Conservation (phyloP, 2,113 vertebrate species). For the Lanius ludovicianus region DNA sequence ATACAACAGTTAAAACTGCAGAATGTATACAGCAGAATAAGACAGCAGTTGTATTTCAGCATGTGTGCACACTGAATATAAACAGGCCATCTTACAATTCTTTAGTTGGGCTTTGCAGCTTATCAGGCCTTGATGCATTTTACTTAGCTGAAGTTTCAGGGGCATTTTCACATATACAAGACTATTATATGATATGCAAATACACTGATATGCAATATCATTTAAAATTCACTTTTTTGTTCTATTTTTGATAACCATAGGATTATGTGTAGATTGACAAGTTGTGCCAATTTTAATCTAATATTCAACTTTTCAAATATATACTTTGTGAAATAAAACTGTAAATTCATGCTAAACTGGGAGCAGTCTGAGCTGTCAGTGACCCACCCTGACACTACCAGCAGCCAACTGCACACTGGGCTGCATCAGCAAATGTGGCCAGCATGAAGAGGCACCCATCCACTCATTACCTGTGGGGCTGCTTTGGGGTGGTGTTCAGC, state of each 20-base stretch:
- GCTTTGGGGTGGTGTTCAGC: neutral
- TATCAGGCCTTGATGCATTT: neutral
- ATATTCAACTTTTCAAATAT: neutral
- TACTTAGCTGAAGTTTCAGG: neutral
- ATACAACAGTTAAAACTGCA: neutral
- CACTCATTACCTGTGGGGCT: accelerated
- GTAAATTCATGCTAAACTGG: neutral
- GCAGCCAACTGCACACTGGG: neutral
- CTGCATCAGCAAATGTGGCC: neutral
- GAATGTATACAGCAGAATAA: neutral
- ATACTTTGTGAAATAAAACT: neutral
- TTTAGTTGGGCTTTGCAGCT: neutral
- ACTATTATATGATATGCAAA: neutral
- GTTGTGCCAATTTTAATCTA: neutral
- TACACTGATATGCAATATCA: neutral
- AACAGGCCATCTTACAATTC: neutral
- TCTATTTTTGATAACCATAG: neutral
- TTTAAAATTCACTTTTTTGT: neutral
- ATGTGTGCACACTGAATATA: neutral
- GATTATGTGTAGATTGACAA: neutral
- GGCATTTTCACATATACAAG: neutral
- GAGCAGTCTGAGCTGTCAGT: neutral
- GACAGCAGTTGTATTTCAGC: neutral
- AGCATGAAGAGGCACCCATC: neutral
- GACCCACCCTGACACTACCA: accelerated